Conservation (phyloP, 2,888 invertebrate genomes). For the Noctua fimbriata region DNA sequence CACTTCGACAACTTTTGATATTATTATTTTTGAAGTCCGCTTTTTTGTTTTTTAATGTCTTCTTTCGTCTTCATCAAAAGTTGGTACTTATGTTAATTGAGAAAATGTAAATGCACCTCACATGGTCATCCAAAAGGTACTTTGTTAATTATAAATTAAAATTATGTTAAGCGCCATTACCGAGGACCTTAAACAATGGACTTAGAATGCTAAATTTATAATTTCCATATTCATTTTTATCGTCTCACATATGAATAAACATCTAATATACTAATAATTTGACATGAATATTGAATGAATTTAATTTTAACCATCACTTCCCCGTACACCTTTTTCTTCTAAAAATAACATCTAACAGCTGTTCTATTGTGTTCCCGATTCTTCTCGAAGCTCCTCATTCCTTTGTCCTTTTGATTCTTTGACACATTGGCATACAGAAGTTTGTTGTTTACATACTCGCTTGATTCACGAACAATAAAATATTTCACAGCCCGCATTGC, state of each 20-base stretch:
- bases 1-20: not conserved
- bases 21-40: not conserved
- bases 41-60: not conserved
- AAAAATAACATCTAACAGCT: conserved; percentile 28
- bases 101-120: conserved; percentile 28
- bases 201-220: conserved; percentile 33
- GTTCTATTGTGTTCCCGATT: conserved; percentile 28
- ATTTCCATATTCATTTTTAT: conserved; percentile 31
- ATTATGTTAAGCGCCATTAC: conserved; percentile 14
- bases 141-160: conserved; percentile 36
- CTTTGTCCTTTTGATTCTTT: conserved; percentile 37
- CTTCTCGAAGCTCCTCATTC: conserved; percentile 17
- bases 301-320: not conserved
- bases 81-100: not conserved
- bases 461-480: conserved; percentile 34
- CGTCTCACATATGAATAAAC: conserved; percentile 25
- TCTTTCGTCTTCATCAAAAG: not conserved
- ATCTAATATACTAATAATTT: conserved; percentile 17
- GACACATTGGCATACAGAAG: conserved; percentile 35
- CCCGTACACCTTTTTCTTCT: not conserved
- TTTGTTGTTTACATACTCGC: conserved; percentile 28
- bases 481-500: conserved; percentile 32
- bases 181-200: conserved; percentile 11
- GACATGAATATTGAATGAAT: conserved; percentile 34
- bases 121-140: conserved; percentile 13